These are phyloP conservation scores for Dryobates pubescens DNA, from an alignment of 2,797 vertebrate species.

Conservation along the genomic window DNA sequence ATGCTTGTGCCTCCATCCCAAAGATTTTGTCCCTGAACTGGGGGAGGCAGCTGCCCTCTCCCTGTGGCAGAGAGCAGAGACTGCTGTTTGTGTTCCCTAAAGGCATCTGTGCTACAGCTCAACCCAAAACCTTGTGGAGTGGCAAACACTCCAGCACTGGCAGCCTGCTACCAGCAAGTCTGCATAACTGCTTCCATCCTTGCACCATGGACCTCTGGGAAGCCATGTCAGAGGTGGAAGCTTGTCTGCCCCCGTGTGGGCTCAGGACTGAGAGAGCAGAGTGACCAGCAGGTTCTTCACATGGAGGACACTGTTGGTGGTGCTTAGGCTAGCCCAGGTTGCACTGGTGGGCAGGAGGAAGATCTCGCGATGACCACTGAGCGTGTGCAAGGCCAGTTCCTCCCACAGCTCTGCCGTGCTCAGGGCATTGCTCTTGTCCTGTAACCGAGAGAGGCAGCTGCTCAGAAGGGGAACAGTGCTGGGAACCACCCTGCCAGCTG, in stretches of 20 bases:
- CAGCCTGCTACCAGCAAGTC: neutral
- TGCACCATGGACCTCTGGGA: rapidly evolving
- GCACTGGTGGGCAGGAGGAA: slow-evolving; percentile 86
- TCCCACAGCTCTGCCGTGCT: slow-evolving; percentile 80
- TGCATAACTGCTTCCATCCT: rapidly evolving
- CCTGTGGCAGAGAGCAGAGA: neutral
- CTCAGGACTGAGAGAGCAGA: slow-evolving; percentile 77
- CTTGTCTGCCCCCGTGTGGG: rapidly evolving
- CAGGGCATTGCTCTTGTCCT: slow-evolving; percentile 85
- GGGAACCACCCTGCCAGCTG: rapidly evolving
- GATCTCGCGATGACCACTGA: slow-evolving; percentile 78
- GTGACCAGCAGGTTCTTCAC: slow-evolving; percentile 85
- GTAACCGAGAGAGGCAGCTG: neutral
- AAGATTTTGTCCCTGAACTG: neutral
- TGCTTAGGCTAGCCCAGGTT: slow-evolving; percentile 72
- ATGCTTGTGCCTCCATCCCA: neutral
- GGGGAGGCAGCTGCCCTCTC: neutral
- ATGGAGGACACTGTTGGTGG: slow-evolving; percentile 77
- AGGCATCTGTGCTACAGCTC: neutral
- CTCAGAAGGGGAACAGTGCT: neutral
- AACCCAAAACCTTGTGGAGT: neutral
- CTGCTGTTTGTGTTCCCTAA: neutral
- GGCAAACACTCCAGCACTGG: too few relatives aligned
- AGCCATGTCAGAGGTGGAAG: rapidly evolving
- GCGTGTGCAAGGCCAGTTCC: slow-evolving; percentile 81